Evolutionary conservation across 2,113 vertebrate genomes (phyloP).

Genomic region (Callaeas wilsoni): DNA sequence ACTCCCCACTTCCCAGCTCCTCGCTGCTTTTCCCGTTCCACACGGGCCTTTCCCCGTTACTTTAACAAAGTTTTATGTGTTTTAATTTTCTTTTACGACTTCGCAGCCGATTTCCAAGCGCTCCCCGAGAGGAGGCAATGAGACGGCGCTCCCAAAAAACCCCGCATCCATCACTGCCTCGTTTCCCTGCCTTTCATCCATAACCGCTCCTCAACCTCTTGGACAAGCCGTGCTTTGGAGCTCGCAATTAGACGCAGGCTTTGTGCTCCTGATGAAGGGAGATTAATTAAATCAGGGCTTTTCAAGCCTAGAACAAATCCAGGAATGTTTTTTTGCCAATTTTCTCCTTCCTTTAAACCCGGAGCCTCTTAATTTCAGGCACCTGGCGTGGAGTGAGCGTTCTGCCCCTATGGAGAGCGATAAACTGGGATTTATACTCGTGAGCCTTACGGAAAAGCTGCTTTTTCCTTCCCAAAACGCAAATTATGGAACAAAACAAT

Average conservation of each 20-base stretch:
- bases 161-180: constrained; percentile 37
- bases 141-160: constrained; percentile 42
- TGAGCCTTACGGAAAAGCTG: constrained; percentile 4
- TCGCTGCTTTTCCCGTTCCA: background rate
- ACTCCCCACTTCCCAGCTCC: background rate
- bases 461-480: constrained; percentile 13
- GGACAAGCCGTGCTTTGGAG: constrained; percentile 38
- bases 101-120: constrained; percentile 10
- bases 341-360: constrained; percentile 6
- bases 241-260: constrained; percentile 43
- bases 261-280: constrained; percentile 44
- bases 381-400: background rate
- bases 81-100: constrained; percentile 67
- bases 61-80: constrained; percentile 31
- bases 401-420: background rate
- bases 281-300: constrained; percentile 61
- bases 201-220: constrained; percentile 17
- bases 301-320: constrained; percentile 33
- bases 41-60: background rate
- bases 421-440: constrained; percentile 21
- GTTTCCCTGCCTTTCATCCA: constrained; percentile 46
- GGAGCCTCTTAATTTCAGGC: background rate
- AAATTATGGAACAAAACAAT: background rate
- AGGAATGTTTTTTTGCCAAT: background rate
- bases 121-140: constrained; percentile 3